A percentile compares a stretch with the other conserved stretches of the same genome.
phyloP scores from a whole-genome alignment of 2,888 invertebrate genomes.

The Malthinus seriepunctatus region DNA sequence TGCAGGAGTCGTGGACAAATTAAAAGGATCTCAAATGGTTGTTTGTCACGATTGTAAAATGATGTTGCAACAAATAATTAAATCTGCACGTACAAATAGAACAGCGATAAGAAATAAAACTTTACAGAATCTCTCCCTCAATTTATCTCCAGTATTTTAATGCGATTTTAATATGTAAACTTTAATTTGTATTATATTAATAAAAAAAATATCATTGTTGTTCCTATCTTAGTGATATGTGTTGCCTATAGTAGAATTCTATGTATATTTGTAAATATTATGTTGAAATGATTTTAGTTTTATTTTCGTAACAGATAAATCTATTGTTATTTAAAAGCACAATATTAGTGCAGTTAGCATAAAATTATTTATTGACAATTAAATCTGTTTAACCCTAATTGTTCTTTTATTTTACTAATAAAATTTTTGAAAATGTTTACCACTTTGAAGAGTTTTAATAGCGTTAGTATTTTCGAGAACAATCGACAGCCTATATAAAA shows the following conservation, averaged over 20 bases:
- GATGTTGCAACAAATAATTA: slow-evolving; percentile 92
- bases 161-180: background rate
- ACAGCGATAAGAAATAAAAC: slow-evolving; percentile 83
- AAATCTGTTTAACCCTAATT: slow-evolving; percentile 6
- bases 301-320: slow-evolving; percentile 29
- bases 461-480: too few relatives aligned
- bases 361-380: slow-evolving; percentile 15
- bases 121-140: slow-evolving; percentile 78
- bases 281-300: slow-evolving; percentile 23
- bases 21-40: slow-evolving; percentile 74
- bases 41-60: slow-evolving; percentile 95
- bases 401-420: too few relatives aligned
- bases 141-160: slow-evolving; percentile 79
- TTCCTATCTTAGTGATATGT: background rate
- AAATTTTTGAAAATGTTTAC: too few relatives aligned
- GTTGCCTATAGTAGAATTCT: slow-evolving; percentile 7
- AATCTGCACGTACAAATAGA: slow-evolving; percentile 81
- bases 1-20: slow-evolving; percentile 61
- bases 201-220: slow-evolving; percentile 1
- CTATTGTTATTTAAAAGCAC: slow-evolving; percentile 22
- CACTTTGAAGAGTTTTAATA: too few relatives aligned
- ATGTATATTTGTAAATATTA: slow-evolving; percentile 22
- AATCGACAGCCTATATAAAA: too few relatives aligned
- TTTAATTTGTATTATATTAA: background rate
- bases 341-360: slow-evolving; percentile 15